Evolutionary conservation across 2,113 vertebrate species (phyloP).

Genomic region (Dipodomys stephensi): DNA sequence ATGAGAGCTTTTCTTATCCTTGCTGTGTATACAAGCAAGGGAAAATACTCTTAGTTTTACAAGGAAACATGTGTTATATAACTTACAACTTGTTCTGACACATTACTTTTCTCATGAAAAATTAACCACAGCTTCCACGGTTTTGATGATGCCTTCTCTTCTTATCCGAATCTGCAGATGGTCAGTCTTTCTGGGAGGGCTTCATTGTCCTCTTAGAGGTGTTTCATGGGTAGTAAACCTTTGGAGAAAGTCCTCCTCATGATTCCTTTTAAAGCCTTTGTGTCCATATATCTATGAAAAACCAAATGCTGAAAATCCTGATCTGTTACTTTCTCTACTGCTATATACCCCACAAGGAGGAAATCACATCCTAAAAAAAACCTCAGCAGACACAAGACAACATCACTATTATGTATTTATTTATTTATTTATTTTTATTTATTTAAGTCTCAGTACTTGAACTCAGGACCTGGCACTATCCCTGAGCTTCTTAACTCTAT

Average conservation of each 20-base stretch:
- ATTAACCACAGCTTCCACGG: not conserved
- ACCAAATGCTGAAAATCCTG: not conserved
- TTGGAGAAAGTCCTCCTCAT: not conserved
- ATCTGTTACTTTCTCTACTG: not conserved
- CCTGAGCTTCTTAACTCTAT: too few relatives aligned
- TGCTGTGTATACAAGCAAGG: not conserved
- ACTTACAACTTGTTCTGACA: not conserved
- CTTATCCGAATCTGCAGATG: not conserved
- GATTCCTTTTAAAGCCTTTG: not conserved
- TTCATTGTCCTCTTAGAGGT: not conserved
- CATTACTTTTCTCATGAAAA: not conserved
- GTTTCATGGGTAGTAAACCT: rapidly evolving
- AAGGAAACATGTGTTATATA: not conserved
- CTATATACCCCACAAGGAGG: not conserved
- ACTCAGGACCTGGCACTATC: too few relatives aligned
- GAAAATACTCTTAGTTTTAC: not conserved
- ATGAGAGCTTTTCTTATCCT: not conserved
- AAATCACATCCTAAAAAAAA: not conserved
- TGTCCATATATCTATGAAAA: not conserved
- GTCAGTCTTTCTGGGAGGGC: rapidly evolving
- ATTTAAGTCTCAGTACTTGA: too few relatives aligned
- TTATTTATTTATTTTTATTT: too few relatives aligned
- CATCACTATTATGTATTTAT: too few relatives aligned
- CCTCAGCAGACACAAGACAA: too few relatives aligned
- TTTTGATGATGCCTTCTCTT: not conserved